phyloP scores from a whole-genome alignment of 2,113 vertebrate genomes.

The Tachysurus vachellii region DNA sequence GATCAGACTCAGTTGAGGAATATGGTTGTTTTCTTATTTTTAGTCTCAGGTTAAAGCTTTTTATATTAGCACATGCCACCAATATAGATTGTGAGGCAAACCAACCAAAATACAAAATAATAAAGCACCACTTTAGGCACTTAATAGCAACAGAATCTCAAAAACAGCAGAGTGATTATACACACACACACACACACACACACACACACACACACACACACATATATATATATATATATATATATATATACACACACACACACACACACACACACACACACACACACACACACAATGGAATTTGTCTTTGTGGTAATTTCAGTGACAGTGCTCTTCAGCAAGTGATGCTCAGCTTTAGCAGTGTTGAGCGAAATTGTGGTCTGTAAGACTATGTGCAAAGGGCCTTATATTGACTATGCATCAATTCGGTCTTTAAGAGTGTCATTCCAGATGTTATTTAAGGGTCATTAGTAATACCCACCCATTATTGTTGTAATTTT shows the following conservation, averaged over 20 bases:
- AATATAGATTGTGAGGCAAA: conserved; percentile 97
- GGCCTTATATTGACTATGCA: conserved; percentile 75
- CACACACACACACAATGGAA: conserved; percentile 73
- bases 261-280: no score
- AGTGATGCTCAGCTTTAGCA: conserved; percentile 80
- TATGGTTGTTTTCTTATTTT: conserved; percentile 76
- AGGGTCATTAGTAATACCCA: conserved; percentile 71
- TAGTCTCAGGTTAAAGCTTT: conserved; percentile 98
- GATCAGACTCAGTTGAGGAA: conserved; percentile 88
- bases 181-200: no score
- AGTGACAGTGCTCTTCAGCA: conserved; percentile 75
- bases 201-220: no score
- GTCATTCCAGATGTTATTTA: conserved; percentile 69
- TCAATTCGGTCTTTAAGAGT: conserved; percentile 80
- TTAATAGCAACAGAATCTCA: conserved; percentile 99
- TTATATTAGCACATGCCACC: conserved; percentile 98
- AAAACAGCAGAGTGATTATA: conserved; percentile 92
- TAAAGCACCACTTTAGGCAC: conserved; percentile 99
- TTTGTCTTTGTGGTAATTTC: conserved; percentile 81
- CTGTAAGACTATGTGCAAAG: conserved; percentile 78
- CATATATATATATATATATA: no score
- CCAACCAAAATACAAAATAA: conserved; percentile 74
- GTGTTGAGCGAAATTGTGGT: conserved; percentile 76
- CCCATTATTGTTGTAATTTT: conserved; percentile 62
- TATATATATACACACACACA: no score